Conservation (phyloP, 1,140 invertebrate genomes). For the Drosophila fuyamai region DNA sequence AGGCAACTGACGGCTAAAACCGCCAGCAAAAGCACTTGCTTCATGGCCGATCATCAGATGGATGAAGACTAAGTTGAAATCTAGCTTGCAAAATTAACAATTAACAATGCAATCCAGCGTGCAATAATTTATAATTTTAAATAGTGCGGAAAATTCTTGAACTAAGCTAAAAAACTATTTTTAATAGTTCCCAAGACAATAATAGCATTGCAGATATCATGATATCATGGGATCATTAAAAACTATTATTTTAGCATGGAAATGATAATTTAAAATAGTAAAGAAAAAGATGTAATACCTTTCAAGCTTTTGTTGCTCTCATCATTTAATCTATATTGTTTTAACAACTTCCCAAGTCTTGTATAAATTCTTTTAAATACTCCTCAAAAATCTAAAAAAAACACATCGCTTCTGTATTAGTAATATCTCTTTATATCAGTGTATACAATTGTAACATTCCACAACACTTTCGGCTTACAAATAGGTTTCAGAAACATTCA, state of each 20-base stretch:
- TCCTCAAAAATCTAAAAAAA: background rate
- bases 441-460: slow-evolving; percentile 65
- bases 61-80: background rate
- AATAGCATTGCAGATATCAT: too few species aligned
- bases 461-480: slow-evolving; percentile 69
- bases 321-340: too few species aligned
- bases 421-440: slow-evolving; percentile 45
- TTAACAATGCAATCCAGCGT: background rate
- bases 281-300: too few species aligned
- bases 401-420: slow-evolving; percentile 3
- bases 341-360: too few species aligned
- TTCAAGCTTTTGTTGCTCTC: too few species aligned
- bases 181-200: too few species aligned
- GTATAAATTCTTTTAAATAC: too few species aligned
- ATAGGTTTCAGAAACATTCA: slow-evolving; percentile 54
- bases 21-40: background rate
- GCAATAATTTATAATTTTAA: background rate
- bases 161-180: too few species aligned
- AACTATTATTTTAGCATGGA: too few species aligned
- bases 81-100: background rate
- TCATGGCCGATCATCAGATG: background rate
- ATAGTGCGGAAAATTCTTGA: background rate
- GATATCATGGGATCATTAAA: too few species aligned
- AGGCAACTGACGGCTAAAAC: background rate
- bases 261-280: too few species aligned